phyloP scores from a whole-genome alignment of 1,140 invertebrate genomes.

The Periplaneta americana region DNA sequence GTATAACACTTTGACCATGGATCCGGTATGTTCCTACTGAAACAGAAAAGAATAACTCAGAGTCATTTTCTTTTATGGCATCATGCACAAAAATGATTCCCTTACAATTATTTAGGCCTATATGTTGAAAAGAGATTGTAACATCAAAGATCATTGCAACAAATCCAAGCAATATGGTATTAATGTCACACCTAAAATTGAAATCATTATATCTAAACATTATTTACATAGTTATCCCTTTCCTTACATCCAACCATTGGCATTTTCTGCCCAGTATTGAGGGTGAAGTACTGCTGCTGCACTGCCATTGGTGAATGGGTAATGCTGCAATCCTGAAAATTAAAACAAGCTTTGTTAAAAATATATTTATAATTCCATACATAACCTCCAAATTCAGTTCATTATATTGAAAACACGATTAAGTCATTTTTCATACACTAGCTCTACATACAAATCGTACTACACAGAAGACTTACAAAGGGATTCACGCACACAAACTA shows the following conservation, averaged over 20 bases:
- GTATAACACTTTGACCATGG: slow-evolving; percentile 36
- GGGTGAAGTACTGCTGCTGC: not conserved
- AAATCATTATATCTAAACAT: not conserved
- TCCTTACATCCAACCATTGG: slow-evolving; percentile 34
- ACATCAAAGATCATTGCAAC: not conserved
- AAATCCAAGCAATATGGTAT: slow-evolving; percentile 3
- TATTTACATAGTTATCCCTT: slow-evolving; percentile 1
- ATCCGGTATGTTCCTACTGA: slow-evolving; percentile 49
- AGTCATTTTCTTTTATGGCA: not conserved
- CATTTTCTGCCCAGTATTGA: slow-evolving; percentile 29
- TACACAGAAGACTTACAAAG: too few species aligned
- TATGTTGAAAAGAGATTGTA: too few species aligned
- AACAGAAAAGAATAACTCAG: slow-evolving; percentile 22
- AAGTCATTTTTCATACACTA: too few species aligned
- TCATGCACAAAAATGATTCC: not conserved
- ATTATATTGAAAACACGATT: too few species aligned
- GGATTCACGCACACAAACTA: too few species aligned
- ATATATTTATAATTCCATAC: not conserved
- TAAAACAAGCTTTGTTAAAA: not conserved
- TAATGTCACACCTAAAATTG: not conserved
- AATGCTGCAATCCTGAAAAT: not conserved
- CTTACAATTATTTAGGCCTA: too few species aligned
- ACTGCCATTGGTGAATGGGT: slow-evolving; percentile 3
- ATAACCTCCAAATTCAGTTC: not conserved
- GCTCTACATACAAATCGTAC: not conserved